Conservation (phyloP, 2,113 vertebrate species). For the Lucifuga dentata region DNA sequence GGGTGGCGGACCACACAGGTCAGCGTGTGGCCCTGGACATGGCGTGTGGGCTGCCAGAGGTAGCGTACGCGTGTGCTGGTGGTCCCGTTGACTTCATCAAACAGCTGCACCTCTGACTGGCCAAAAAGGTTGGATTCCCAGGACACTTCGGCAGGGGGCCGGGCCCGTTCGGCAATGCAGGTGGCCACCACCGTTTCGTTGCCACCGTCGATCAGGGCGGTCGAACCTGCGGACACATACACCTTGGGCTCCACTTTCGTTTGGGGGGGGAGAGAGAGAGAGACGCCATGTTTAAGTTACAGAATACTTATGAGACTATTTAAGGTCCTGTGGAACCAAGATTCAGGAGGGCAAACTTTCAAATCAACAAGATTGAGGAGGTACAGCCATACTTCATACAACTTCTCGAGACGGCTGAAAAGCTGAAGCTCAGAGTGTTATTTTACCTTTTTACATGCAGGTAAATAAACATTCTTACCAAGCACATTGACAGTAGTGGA, state of each 20-base stretch:
- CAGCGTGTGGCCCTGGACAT: conserved; percentile 89
- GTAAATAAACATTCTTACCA: conserved; percentile 78
- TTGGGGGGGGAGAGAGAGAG: neutral
- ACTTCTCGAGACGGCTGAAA: too few relatives aligned
- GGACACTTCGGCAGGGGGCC: conserved; percentile 90
- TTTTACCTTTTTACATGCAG: too few relatives aligned
- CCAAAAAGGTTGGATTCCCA: conserved; percentile 94
- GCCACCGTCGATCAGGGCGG: conserved; percentile 90
- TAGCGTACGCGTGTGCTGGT: conserved; percentile 92
- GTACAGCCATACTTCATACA: neutral
- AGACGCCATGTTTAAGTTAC: neutral
- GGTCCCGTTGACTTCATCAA: conserved; percentile 90
- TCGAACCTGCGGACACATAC: conserved; percentile 90
- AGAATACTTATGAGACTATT: too few relatives aligned
- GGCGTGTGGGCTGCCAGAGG: conserved; percentile 89
- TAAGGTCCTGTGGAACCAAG: neutral
- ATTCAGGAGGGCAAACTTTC: neutral
- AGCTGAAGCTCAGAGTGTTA: too few relatives aligned
- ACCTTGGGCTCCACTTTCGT: conserved; percentile 94
- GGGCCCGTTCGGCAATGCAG: conserved; percentile 92
- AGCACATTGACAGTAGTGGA: conserved; percentile 91
- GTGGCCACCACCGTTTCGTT: conserved; percentile 92
- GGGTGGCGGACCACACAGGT: conserved; percentile 94
- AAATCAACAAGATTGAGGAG: conserved; percentile 2
- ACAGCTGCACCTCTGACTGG: conserved; percentile 86